Evolutionary conservation across 2,888 invertebrate genomes (phyloP).

Genomic region (Spicauda simplicius): DNA sequence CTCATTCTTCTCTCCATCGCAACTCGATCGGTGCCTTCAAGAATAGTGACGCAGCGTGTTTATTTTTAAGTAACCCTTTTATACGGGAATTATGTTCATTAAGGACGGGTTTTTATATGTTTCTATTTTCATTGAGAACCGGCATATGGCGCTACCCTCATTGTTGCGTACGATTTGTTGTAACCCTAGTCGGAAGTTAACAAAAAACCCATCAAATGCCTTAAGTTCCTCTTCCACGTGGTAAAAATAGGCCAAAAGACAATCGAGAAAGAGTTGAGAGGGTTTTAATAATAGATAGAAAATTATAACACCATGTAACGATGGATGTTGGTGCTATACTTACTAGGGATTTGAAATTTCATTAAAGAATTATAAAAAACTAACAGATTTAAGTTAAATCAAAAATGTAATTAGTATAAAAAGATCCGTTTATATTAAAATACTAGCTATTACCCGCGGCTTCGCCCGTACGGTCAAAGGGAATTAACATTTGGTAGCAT

Average conservation of each 20-base stretch:
- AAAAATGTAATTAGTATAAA: too few species aligned
- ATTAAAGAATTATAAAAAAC: too few species aligned
- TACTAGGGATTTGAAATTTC: too few species aligned
- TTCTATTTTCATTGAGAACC: conserved; percentile 60
- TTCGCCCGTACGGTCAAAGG: too few species aligned
- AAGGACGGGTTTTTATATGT: conserved; percentile 73
- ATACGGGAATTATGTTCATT: conserved; percentile 82
- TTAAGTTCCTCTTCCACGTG: conserved; percentile 18
- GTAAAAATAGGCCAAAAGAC: conserved; percentile 35
- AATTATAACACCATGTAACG: too few species aligned
- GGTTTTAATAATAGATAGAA: conserved; percentile 10
- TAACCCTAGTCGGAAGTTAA: conserved; percentile 36
- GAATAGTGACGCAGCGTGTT: conserved; percentile 60
- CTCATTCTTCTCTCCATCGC: conserved; percentile 4
- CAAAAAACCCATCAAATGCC: conserved; percentile 31
- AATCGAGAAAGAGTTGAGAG: conserved; percentile 28
- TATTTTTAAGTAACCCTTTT: conserved; percentile 82
- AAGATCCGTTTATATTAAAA: too few species aligned
- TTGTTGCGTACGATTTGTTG: conserved; percentile 44
- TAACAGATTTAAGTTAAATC: too few species aligned
- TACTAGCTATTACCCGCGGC: too few species aligned
- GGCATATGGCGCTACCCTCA: conserved; percentile 48
- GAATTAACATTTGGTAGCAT: too few species aligned
- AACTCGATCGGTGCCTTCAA: conserved; percentile 39
- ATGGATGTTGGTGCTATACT: too few species aligned